Base-by-base conservation (phyloP, 1,140 invertebrate genomes). In the Bombus impatiens region DNA sequence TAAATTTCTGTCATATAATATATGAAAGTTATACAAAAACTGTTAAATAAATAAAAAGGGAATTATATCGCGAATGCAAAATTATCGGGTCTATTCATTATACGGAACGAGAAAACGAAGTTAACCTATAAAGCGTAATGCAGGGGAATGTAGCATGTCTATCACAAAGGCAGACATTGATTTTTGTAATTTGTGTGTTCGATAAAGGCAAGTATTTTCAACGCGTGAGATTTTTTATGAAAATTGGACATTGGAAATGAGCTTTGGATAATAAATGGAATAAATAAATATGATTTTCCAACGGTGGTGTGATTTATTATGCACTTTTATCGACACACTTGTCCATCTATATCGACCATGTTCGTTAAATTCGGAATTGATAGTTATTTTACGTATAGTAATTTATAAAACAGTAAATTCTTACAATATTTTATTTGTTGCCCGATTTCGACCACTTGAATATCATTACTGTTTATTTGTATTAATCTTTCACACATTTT, bases 261-360 rank as follows among this genome's bases (percentile, higher is more conserved):
- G 88, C 79, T 90, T 89, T 91, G 86, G 89, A 84, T 89, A 92
- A 92, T 91, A 91, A 92, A 92, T 84, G 86, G 87, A 87, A 91
- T 82, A 91, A 91, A 91, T 83, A 88, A 87, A 91, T 84, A 89
- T 82, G 81, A 91, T 89, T 91, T 89, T 88, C 87, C 78, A 90
- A 90, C 44, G 70, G 65, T 53, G 82, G 87, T 89, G 86, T 90
- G 75, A 84, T 91, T 91, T 89, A 91, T 91, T 91, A 47, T 44
- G 47, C 77, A 59, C 32, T 72, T 62, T 75, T 67, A 59, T 47
- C 42, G 57, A 68, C 42, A 68, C 47, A 85, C 53, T 80, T 81
- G 15, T 42, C 70, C 59, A 42, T 68, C 32, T 71, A 53, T 53
- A 67, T 22, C 35, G 44, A 42, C 4, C 53, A 25, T 25, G 35